Base-by-base conservation (phyloP, 2,113 vertebrate genomes). In the Pangasianodon hypophthalmus region DNA sequence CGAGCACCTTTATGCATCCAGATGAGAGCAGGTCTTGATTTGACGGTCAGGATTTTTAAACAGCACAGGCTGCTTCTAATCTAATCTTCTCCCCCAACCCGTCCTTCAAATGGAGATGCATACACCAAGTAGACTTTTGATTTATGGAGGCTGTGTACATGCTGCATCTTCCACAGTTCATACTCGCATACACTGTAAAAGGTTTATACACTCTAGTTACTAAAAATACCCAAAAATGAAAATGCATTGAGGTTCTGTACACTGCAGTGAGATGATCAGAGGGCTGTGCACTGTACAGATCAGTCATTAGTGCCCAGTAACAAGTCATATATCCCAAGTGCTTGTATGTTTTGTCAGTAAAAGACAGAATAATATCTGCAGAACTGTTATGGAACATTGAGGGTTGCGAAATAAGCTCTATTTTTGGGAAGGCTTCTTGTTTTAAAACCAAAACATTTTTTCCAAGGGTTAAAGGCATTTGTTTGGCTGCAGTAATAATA, bases 1-100 rank as follows among this genome's bases (percentile, higher is more conserved):
- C 54, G 56, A 84, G 73, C 87, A 91, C 89, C 92, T 90, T 92
- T 84, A 90, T 92, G 90, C 88, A 92, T 92, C 88, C 92, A 89
- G 89, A 92, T 92, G 90, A 92, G 90, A 73, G 80, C 56, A 84
- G 69, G 73, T 86, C 90, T 85, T 84, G 88, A 84, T 86, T 87
- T 86, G 89, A 88, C 46, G 54, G 48, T 84, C 88, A 84, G 75
- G 52, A 29, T 60, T 91, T 73, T 91, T 52, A 26, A 58, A 83
- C 54, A 86, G 62, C 24, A 18, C 21, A 26, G 82, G 14, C 56
- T 44, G 56, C 82, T 84, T 62, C 56, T 84, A 84, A 84, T 84
- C 54, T 84, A 29, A 62, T 62, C 52, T 58, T 32, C 79, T 13
- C 54, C 10, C 37, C 32, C 54, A 11, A 11, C n/a, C 84, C 41